Evolutionary conservation across 2,888 invertebrate species (phyloP), one percentile per base, ranked within the genome.

Genomic region (Nomada lathburiana): DNA sequence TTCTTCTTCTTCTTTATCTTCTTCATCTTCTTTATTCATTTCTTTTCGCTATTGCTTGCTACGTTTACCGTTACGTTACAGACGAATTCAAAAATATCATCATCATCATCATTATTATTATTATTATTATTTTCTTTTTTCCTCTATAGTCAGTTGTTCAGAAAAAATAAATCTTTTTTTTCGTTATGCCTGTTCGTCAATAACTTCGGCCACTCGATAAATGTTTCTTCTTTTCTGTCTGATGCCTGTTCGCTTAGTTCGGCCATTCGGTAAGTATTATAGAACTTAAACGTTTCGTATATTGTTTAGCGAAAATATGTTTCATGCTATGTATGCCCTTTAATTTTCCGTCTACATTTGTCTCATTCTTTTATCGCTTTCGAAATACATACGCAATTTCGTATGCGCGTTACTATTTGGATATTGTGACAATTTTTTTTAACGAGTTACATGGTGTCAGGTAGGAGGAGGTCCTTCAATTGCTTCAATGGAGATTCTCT

Each of bases 81-180:
- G 78, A 82, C 55, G 68, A 78, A 72, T 69, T 79, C 62, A 76
- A 91, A 91, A 91, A 91, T 91, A 91, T 87, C 67, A 73, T 55
- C 36, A 91, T 87, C 67, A 73, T 55, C 36, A 36, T 36, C 7
- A 7, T 36, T 5, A 36, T 36, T 36, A 36, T 36, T 36, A 29
- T 29, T 29, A 29, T 36, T 36, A 36, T 57, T 84, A 18, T 20
- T 44, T 73, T 84, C 16, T 67, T 42, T 55, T 29, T 44, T 70
- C 82, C 20, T 18, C 44, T 70, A 77, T 82, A 83, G 80, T 82
- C 84, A 75, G 76, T 78, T 83, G 79, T 69, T 80, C 85, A 84
- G 86, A 89, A 90, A 91, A 90, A 91, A 91, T 91, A 91, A 89
- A 86, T 89, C 86, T 76, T 85, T 72, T 80, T 84, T 78, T 82